Evolutionary conservation across 2,113 vertebrate species (phyloP).

Genomic region (Aleadryas rufinucha): DNA sequence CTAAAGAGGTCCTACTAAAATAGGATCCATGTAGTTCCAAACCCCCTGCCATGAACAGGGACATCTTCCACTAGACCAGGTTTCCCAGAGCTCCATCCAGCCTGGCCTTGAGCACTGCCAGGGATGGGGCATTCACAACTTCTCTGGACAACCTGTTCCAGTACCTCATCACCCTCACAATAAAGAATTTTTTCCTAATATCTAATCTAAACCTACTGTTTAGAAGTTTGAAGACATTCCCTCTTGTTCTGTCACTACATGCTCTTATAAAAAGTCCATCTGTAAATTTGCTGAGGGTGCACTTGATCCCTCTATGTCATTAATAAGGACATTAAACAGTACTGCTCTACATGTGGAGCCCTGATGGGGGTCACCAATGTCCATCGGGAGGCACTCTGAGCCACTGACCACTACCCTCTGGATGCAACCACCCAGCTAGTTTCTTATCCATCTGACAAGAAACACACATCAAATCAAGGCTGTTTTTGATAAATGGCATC

Average conservation of each 20-base stretch:
- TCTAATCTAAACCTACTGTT: not conserved
- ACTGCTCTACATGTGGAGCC: not conserved
- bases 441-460: not conserved
- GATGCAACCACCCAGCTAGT: not conserved
- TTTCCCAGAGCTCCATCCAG: not conserved
- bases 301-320: not conserved
- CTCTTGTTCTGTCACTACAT: not conserved
- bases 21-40: not conserved
- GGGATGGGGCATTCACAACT: not conserved
- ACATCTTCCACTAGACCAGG: not conserved
- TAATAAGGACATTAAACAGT: not conserved
- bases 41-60: too few species aligned
- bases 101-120: not conserved
- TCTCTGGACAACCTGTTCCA: not conserved
- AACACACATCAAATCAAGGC: not conserved
- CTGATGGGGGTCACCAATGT: not conserved
- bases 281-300: not conserved
- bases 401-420: not conserved
- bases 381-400: not conserved
- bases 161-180: not conserved
- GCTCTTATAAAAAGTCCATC: not conserved
- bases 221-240: not conserved
- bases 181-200: not conserved
- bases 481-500: not conserved
- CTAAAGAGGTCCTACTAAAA: too few species aligned